Conservation (phyloP, 2,888 invertebrate genomes). For the Platycheirus albimanus region DNA sequence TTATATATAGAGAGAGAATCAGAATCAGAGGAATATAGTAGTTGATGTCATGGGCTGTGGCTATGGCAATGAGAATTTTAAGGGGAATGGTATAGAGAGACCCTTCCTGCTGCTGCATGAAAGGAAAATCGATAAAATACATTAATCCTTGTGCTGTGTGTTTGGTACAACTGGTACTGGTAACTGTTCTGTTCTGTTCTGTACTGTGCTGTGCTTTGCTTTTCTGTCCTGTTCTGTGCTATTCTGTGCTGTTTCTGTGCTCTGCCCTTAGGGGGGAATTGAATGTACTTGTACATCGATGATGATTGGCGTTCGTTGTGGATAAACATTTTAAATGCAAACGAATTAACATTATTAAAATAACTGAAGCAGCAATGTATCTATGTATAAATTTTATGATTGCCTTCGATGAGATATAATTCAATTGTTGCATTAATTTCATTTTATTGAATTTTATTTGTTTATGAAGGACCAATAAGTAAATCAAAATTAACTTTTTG, state of each 20-base stretch:
- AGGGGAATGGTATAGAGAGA: constrained; percentile 16
- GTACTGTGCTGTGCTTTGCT: too few relatives aligned
- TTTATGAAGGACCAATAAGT: neutral
- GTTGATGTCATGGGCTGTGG: constrained; percentile 56
- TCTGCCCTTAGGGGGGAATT: constrained; percentile 41
- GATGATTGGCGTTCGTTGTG: constrained; percentile 62
- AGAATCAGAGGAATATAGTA: too few relatives aligned
- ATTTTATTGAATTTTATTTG: neutral
- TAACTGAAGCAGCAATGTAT: constrained; percentile 51
- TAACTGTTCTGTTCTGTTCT: too few relatives aligned
- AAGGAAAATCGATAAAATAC: constrained; percentile 73
- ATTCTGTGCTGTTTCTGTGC: too few relatives aligned
- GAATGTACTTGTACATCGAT: constrained; percentile 67
- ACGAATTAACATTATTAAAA: constrained; percentile 67
- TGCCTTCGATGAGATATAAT: constrained; percentile 30
- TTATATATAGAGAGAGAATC: constrained; percentile 25
- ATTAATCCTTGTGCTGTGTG: constrained; percentile 59
- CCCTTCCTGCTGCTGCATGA: constrained; percentile 36
- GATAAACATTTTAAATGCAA: constrained; percentile 67
- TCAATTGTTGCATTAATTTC: constrained; percentile 14
- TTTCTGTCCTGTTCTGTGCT: too few relatives aligned
- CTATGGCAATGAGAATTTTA: constrained; percentile 46
- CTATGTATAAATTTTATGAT: constrained; percentile 46
- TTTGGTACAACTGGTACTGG: too few relatives aligned
- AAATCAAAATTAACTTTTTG: too few relatives aligned